phyloP scores from a whole-genome alignment of 2,113 vertebrate genomes.

The Cepphus grylle region DNA sequence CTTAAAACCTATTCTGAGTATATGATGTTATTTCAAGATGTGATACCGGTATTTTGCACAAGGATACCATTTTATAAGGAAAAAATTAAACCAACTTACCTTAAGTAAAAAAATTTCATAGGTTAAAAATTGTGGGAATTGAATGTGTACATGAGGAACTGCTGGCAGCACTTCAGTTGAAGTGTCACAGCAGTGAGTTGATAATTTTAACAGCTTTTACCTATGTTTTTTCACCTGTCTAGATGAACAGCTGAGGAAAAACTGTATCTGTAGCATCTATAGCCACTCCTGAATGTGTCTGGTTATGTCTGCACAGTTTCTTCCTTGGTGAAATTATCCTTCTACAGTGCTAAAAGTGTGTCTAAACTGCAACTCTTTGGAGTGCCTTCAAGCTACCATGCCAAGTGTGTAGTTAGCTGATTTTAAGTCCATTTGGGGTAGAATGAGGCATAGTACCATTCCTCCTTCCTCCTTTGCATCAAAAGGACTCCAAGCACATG shows the following conservation, averaged over 20 bases:
- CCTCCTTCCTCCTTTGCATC: background rate
- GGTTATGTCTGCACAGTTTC: background rate
- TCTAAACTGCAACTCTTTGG: background rate
- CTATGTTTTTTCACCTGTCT: background rate
- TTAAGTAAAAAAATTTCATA: background rate
- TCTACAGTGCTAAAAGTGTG: fast-evolving
- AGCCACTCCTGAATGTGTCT: background rate
- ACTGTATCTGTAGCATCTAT: background rate
- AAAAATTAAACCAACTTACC: background rate
- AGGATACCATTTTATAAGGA: background rate
- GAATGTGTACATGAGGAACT: background rate
- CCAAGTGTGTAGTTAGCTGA: background rate
- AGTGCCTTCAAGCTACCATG: background rate
- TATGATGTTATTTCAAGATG: background rate
- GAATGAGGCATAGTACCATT: background rate
- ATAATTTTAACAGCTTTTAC: background rate
- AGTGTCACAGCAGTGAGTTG: background rate
- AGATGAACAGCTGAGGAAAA: background rate
- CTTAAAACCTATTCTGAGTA: background rate
- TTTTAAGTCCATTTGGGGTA: background rate
- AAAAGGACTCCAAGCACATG: background rate
- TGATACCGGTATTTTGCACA: background rate
- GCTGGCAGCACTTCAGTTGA: background rate
- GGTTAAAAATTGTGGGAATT: background rate
- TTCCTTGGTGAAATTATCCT: background rate